Conservation (phyloP, 1,140 invertebrate species). For the Ceratosolen fusciceps region DNA sequence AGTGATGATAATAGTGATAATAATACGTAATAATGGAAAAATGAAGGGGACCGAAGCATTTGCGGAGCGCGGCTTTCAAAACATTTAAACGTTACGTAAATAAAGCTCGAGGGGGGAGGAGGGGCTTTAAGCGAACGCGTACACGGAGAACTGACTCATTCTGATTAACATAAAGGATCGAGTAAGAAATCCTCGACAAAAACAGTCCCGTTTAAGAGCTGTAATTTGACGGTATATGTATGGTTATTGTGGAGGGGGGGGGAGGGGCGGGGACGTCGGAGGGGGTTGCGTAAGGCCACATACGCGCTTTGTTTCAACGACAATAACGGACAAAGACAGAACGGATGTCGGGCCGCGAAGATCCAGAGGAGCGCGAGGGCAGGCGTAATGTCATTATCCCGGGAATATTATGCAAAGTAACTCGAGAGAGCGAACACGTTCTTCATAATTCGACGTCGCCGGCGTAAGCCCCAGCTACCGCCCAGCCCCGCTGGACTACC, state of each 20-base stretch:
- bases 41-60: too few species aligned
- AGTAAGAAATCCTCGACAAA: background rate
- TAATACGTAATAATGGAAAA: too few species aligned
- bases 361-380: too few species aligned
- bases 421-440: slow-evolving; percentile 17
- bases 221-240: slow-evolving; percentile 23
- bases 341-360: background rate
- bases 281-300: background rate
- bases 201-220: background rate
- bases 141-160: too few species aligned
- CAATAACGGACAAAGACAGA: background rate
- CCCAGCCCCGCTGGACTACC: background rate
- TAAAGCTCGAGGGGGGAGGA: too few species aligned
- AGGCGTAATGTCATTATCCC: slow-evolving; percentile 33
- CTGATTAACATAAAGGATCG: background rate
- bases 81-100: too few species aligned
- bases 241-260: too few species aligned
- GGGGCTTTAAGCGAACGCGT: too few species aligned
- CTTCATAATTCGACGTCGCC: slow-evolving; percentile 3
- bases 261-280: too few species aligned
- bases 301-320: background rate
- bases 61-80: too few species aligned
- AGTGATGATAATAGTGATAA: too few species aligned
- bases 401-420: slow-evolving; percentile 35
- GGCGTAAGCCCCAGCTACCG: background rate